Base-by-base conservation (phyloP, 2,113 vertebrate genomes). In the Grammomys dolichurus region DNA sequence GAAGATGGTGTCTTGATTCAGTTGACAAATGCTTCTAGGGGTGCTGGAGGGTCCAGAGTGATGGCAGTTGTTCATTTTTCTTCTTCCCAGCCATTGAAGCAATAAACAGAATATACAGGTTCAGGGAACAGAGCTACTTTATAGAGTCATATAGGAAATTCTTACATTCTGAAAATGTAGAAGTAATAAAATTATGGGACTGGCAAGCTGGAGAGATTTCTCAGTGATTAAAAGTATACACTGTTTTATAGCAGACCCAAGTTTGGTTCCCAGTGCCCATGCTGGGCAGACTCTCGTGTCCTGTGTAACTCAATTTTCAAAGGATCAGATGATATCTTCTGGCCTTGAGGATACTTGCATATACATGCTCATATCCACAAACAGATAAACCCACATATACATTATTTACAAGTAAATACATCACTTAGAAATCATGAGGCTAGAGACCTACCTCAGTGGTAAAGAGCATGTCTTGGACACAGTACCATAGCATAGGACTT, bases 1-100 rank as follows among this genome's bases (percentile, higher is more conserved):
- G 20, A 92, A 91, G 77, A 89, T 17, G 2, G 1, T 48, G n/a
- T 72, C 40, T 31, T 84, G 26, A 92, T 87, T 84, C 67, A 63
- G 48, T 89, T 94, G 60, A 84, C 51, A 96, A 69, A 93, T 33
- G 22, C 36, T 91, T 67, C 54, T 6, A 48, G 46, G 67, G 76
- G 40, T 72, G 7, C 40, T 63, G 8, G 40, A 80, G 31, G 89
- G 28, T 70, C 89, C 24, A 82, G 54, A 46, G 14, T 43, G 13
- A 73, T 77, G 70, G 84, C 7, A 56, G 36, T 43, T 63, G 5
- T 56, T 65, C 70, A 16, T 40, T 73, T 89, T 91, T 54, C 36
- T 91, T n/a, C 58, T 72, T 46, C 40, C 72, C 86, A 88, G 48
- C 14, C 40, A 89, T 17, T 85, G 20, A 90, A 93, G 58, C 51